These are phyloP conservation scores for Patiria miniata DNA, from an alignment of 35 echinoderm and acorn worm species.

Conservation along the genomic window DNA sequence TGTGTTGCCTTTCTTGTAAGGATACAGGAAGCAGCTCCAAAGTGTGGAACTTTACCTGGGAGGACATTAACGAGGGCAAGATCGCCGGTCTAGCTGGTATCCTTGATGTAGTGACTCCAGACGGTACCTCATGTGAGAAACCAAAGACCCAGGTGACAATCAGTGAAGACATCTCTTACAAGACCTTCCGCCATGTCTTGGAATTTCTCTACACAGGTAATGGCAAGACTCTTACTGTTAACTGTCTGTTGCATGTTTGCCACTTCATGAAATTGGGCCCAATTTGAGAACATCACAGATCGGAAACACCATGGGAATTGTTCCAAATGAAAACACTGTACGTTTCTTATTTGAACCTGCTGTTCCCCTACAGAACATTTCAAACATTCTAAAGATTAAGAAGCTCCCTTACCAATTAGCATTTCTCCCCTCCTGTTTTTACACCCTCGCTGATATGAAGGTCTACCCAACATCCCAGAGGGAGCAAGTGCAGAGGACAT, in stretches of 20 bases:
- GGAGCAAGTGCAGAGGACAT: constrained; percentile 34
- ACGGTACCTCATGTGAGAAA: not conserved
- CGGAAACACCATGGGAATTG: no score
- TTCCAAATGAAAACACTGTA: no score
- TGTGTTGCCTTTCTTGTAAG: not conserved
- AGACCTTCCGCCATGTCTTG: constrained; percentile 57
- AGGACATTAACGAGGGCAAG: constrained; percentile 69
- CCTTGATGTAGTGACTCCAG: constrained; percentile 23
- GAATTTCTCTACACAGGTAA: constrained; percentile 76
- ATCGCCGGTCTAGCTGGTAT: constrained; percentile 68
- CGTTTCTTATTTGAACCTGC: no score
- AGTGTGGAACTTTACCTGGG: constrained; percentile 28
- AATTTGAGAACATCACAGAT: no score
- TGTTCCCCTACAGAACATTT: no score
- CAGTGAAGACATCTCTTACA: constrained; percentile 68
- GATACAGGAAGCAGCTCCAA: not conserved
- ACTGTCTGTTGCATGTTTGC: no score
- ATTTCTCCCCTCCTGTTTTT: no score
- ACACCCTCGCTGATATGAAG: not conserved
- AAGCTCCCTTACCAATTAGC: no score
- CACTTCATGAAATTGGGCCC: no score
- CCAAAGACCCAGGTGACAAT: constrained; percentile 37
- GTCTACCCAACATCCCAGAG: constrained; percentile 50
- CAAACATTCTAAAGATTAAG: no score
- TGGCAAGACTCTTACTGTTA: no score